A percentile compares a stretch with the other conserved stretches of the same genome.
Conservation (phyloP, 2,113 vertebrate species). For the Hypomesus transpacificus region DNA sequence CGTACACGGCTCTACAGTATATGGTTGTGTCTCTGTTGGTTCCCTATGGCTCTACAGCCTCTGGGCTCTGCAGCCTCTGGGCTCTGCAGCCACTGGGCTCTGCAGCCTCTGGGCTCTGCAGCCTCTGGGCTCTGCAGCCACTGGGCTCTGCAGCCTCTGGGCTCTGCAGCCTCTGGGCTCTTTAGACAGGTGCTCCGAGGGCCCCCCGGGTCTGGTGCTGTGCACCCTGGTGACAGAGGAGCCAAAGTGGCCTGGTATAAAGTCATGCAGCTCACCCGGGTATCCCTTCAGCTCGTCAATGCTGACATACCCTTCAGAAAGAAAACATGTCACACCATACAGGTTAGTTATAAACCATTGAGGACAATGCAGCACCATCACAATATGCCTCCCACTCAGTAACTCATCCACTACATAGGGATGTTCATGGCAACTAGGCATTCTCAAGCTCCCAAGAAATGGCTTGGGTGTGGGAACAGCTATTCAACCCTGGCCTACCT, state of each 20-base stretch:
- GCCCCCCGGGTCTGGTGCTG: conserved; percentile 7
- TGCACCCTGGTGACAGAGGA: conserved; percentile 42
- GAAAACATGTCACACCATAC: neutral
- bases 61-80: neutral
- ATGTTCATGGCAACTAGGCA: too few relatives aligned
- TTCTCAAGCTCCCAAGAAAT: too few relatives aligned
- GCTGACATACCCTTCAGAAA: conserved; percentile 52
- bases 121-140: neutral
- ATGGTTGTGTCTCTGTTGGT: neutral
- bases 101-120: neutral
- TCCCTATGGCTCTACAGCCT: neutral
- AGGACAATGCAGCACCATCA: neutral
- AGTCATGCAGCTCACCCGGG: conserved; percentile 59
- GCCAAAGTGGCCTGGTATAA: conserved; percentile 33
- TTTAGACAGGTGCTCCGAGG: neutral
- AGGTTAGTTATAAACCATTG: too few relatives aligned
- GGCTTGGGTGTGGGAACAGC: too few relatives aligned
- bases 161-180: neutral
- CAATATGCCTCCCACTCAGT: neutral
- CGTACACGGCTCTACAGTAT: neutral
- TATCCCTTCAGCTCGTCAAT: conserved; percentile 61
- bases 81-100: neutral
- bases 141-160: too few relatives aligned
- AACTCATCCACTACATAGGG: too few relatives aligned
- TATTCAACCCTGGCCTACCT: conserved; percentile 47